Evolutionary conservation across 1,140 invertebrate genomes (phyloP), one percentile per base, ranked within the genome.

Genomic region (Drosophila tsacasi): DNA sequence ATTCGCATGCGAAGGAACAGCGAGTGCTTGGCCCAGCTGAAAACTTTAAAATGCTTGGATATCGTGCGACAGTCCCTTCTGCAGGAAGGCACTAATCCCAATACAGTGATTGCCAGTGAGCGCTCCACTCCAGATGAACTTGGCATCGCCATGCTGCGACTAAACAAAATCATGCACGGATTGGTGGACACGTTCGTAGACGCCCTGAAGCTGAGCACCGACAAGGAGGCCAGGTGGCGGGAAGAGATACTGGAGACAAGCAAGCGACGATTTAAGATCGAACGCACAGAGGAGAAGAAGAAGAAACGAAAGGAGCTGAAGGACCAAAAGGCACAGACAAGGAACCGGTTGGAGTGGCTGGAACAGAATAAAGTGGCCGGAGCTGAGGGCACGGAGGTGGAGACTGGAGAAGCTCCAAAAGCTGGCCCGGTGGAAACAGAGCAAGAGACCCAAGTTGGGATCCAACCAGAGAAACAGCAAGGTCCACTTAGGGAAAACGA

Each of bases 281-380:
- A 80, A 17, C 71, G 77, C 17, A 91, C 80, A 0, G 85, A 92
- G 19, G 68, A 83, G 21, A 91, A 81, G 30, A 73, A 76, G 9
- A 49, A 73, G 9, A 91, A 74, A 9, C 80, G 91, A 12, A 76
- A 82, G 55, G 75, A 85, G 35, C 54, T 85, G 5, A 91, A 93
- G 47, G 89, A 91, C 23, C 75, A 79, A 19, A 91, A 91, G 40
- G 63, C 74, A 5, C 74, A 76, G 30, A 64, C 73, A 8, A 76
- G 76, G 15, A 92, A 91, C 52, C 66, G 91, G 8, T n/a, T 61
- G 4, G 89, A 92, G 50, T 92, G 91, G 91, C 46, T 89, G 27
- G 42, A 91, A 9, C 66, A 89, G 32, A 79, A 83, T 35, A 82
- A 89, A 58, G 50, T 55, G 6, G 17, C 19, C 2, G 35, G 15